Evolutionary conservation across 2,888 invertebrate species (phyloP), one percentile per base, ranked within the genome.

Genomic region (Gryllus longicercus): DNA sequence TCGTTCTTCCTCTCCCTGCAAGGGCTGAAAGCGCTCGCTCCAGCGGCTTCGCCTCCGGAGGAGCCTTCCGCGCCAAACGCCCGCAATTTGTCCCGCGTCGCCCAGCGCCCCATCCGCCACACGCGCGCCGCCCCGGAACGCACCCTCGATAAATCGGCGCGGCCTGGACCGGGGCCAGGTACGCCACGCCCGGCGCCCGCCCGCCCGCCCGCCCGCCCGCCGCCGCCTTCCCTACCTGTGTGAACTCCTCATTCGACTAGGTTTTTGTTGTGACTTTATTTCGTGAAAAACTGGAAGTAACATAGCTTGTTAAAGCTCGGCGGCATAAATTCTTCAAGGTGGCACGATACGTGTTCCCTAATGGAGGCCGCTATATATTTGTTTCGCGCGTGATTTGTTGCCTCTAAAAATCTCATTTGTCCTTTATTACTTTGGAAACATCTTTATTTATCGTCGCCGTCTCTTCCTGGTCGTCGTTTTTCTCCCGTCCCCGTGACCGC

Each of bases 361-460:
- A 63, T 63, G 63, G 63, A 63, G 63, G 63, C 63, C 63, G 63
- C 63, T 63, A 63, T 49, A 50, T 77, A 77, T 77, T 77, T 77
- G 77, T 77, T 63, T 77, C 77, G 25, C 77, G 49, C 50, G 77
- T 50, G 77, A 77, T 77, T 77, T 77, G 77, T 77, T 38, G 49
- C 50, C 77, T 77, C 77, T 77, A 77, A 77, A 77, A 77, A 50
- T n/a, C 77, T 77, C 77, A 77, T 77, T 77, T 77, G 77, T 77
- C 77, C 77, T 77, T 77, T 77, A 77, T 77, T 38, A 49, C 50
- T 50, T n/a, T 50, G 50, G 50, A 77, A 50, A 50, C n/a, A 50
- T 50, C 77, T 77, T 77, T 77, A 49, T 77, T 77, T 77, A 77
- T 77, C 77, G 25, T 23, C 38, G 76, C 38, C 25, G 38, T 76